A percentile compares a stretch with the other conserved stretches of the same genome.
Evolutionary conservation across 1,140 invertebrate species (phyloP).

Genomic region (Hyles vespertilio): DNA sequence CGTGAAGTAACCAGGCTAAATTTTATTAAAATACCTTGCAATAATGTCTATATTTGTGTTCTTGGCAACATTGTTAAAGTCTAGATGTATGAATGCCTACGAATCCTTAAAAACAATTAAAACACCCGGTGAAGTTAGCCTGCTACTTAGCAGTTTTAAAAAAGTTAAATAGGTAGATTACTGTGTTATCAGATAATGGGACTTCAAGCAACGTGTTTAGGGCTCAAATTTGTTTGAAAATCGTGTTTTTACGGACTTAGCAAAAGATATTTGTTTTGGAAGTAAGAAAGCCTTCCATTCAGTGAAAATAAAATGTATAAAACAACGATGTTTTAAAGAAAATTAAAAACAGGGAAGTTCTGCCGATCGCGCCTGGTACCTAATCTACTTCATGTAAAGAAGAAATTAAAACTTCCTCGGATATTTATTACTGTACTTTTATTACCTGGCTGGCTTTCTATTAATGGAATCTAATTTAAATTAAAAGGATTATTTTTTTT

Average conservation of each 20-base stretch:
- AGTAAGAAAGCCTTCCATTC: conserved; percentile 64
- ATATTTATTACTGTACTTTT: conserved; percentile 72
- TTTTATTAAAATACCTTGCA: too few species aligned
- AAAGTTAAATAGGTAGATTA: conserved; percentile 53
- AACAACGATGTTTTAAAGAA: conserved; percentile 71
- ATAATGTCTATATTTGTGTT: too few species aligned
- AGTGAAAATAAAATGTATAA: conserved; percentile 63
- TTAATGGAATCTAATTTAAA: conserved; percentile 3
- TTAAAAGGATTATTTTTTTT: not conserved
- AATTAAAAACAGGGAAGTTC: conserved; percentile 71
- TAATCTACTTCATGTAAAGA: conserved; percentile 67
- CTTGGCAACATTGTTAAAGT: conserved; percentile 8
- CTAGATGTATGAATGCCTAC: conserved; percentile 16
- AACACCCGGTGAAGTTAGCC: conserved; percentile 49
- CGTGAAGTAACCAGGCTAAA: too few species aligned
- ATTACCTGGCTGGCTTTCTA: conserved; percentile 35
- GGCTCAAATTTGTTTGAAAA: conserved; percentile 40
- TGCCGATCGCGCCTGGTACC: conserved; percentile 60
- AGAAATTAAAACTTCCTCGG: conserved; percentile 73
- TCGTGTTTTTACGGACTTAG: conserved; percentile 27
- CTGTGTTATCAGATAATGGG: conserved; percentile 32
- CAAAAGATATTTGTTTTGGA: conserved; percentile 56
- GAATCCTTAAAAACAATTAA: conserved; percentile 42
- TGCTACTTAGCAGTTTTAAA: conserved; percentile 57
- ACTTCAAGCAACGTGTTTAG: conserved; percentile 37